Conservation (phyloP, 2,888 invertebrate genomes). For the Caenorhabditis plicata region DNA sequence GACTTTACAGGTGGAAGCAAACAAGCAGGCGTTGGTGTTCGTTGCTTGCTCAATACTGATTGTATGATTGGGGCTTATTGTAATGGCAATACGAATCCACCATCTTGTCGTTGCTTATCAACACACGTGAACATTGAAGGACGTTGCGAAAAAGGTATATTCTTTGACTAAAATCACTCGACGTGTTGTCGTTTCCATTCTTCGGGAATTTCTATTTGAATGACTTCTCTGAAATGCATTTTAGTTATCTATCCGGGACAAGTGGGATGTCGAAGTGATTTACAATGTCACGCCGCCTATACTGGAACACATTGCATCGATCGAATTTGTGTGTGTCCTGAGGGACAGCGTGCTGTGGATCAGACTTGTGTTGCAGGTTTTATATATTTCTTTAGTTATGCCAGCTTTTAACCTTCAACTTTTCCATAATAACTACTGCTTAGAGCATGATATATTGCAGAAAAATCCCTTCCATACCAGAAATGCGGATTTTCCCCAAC, state of each 20-base stretch:
- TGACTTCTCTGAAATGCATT: conserved; percentile 27
- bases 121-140: conserved; percentile 64
- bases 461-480: conserved; percentile 23
- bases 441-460: too few species aligned
- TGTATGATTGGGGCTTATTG: conserved; percentile 65
- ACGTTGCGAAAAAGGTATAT: conserved; percentile 62
- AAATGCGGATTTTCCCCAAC: conserved; percentile 23
- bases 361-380: conserved; percentile 65
- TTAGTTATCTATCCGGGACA: conserved; percentile 66
- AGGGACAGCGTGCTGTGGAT: conserved; percentile 60
- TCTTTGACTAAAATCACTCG: not conserved
- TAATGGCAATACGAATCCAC: conserved; percentile 62
- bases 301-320: conserved; percentile 59
- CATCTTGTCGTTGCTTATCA: conserved; percentile 64
- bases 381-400: conserved; percentile 11
- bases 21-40: conserved; percentile 60
- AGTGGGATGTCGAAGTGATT: conserved; percentile 60
- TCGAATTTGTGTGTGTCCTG: conserved; percentile 63
- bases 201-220: not conserved
- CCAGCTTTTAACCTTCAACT: not conserved
- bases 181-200: not conserved
- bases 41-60: conserved; percentile 62
- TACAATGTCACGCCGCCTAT: conserved; percentile 62
- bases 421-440: too few species aligned
- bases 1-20: conserved; percentile 54